Evolutionary conservation across 1,140 invertebrate species (phyloP), one percentile per base, ranked within the genome.

Genomic region (Rhopalosiphum maidis): DNA sequence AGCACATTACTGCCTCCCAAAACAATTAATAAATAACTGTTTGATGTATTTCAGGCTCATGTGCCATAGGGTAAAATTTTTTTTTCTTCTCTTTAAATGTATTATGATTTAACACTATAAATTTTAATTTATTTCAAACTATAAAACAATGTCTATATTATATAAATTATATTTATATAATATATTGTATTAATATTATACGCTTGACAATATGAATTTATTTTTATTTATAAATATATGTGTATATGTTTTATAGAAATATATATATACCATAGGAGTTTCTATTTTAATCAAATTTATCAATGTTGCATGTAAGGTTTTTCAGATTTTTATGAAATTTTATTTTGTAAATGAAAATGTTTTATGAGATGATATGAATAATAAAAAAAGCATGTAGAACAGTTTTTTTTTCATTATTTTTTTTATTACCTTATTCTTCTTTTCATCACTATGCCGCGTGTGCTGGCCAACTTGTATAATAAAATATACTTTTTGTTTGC

Each of bases 251-350:
- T 91, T 91, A 91, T 91, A 91, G 41, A 91, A 82, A 91, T 91
- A 86, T 86, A 86, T 86, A 43, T n/a, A 46, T 86, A 86, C 11
- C 30, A 88, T 68, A 90, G 43, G 35, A 92, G 68, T 92, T 83
- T 92, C 90, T 92, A 92, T 92, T 92, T 91, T 83, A 92, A 92
- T 92, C 90, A 92, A 92, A 92, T 92, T 91, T 92, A 92, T 92
- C 46, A 30, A 92, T 83, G 90, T 92, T 92, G 90, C 90, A 92
- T 92, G 90, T 92, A 92, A 92, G 90, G 68, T 92, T 92, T 82
- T 91, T 82, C 68, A 92, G 90, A 92, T 92, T 92, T 82, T 92
- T 83, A 92, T 92, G 55, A 83, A 77, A 92, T 92, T 82, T 92
- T 92, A 92, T 92, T 92, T 92, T 92, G 35, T 92, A 92, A 92